These are phyloP conservation scores for Harmothoe impar DNA, from an alignment of 2,888 invertebrate species.

Conservation along the genomic window DNA sequence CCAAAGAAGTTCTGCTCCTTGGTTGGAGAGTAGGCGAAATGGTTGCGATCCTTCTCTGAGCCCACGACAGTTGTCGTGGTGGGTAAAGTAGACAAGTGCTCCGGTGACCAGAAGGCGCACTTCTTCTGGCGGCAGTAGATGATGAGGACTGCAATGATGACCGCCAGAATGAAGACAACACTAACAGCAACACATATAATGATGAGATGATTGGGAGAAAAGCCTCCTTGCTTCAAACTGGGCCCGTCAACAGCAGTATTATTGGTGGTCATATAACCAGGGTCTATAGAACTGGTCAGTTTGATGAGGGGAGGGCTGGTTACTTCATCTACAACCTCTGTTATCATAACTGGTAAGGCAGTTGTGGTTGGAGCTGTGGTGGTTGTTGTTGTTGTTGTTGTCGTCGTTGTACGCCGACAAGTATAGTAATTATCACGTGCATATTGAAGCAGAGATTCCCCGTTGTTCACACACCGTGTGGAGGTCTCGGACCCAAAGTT, in stretches of 20 bases:
- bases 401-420: background rate
- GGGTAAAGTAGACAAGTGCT: background rate
- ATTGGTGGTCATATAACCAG: constrained; percentile 19
- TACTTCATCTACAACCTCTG: constrained; percentile 10
- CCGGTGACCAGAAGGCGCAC: constrained; percentile 63
- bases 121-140: constrained; percentile 63
- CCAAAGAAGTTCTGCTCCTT: constrained; percentile 38
- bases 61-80: background rate
- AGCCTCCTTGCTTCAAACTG: background rate
- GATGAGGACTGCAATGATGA: constrained; percentile 49
- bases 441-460: constrained; percentile 19
- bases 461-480: constrained; percentile 26
- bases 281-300: constrained; percentile 43
- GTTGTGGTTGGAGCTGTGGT: background rate
- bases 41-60: constrained; percentile 45
- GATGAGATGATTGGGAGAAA: background rate
- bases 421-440: constrained; percentile 24
- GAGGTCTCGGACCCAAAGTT: background rate
- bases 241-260: background rate
- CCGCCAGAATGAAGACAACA: constrained; percentile 38
- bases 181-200: constrained; percentile 28
- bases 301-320: constrained; percentile 25
- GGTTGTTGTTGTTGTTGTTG: constrained; percentile 43
- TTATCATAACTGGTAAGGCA: too few species aligned
- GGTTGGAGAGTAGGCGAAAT: constrained; percentile 47